Percentiles rank a stretch among this genome's conserved stretches.
Evolutionary conservation across 2,888 invertebrate species (phyloP).

Genomic region (Eupithecia pulchellata): DNA sequence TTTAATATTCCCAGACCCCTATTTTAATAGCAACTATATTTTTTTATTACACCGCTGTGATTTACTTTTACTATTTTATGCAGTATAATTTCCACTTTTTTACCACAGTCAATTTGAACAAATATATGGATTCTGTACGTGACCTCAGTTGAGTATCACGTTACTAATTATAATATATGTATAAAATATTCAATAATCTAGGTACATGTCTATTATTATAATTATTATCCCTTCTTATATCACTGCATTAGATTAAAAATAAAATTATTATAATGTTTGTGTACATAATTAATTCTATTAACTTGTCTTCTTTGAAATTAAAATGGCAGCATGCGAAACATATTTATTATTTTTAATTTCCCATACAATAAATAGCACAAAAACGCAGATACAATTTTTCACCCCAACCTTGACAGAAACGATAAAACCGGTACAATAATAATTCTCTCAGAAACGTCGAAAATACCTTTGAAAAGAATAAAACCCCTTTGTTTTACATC

Average conservation of each 20-base stretch:
- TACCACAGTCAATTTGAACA: neutral
- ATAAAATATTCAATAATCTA: no score
- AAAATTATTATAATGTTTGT: neutral
- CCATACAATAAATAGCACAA: slow-evolving; percentile 10
- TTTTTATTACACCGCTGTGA: neutral
- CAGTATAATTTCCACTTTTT: neutral
- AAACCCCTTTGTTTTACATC: slow-evolving; percentile 36
- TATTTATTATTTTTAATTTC: neutral
- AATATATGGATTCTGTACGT: neutral
- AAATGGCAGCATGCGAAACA: neutral
- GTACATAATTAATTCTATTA: neutral
- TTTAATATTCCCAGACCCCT: slow-evolving; percentile 6
- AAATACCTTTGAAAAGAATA: slow-evolving; percentile 27
- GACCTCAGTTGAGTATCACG: no score
- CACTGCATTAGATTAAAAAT: neutral
- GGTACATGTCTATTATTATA: neutral
- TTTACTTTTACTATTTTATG: neutral
- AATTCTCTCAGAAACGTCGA: slow-evolving; percentile 22
- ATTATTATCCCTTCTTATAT: neutral
- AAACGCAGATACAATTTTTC: slow-evolving; percentile 19
- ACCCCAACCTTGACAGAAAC: slow-evolving; percentile 17
- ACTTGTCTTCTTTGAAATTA: no score
- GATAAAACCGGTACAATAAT: slow-evolving; percentile 21
- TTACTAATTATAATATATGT: no score
- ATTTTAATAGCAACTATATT: slow-evolving; percentile 5